These are phyloP conservation scores for Salmo trutta DNA, from an alignment of 2,797 vertebrate species.

Conservation along the genomic window DNA sequence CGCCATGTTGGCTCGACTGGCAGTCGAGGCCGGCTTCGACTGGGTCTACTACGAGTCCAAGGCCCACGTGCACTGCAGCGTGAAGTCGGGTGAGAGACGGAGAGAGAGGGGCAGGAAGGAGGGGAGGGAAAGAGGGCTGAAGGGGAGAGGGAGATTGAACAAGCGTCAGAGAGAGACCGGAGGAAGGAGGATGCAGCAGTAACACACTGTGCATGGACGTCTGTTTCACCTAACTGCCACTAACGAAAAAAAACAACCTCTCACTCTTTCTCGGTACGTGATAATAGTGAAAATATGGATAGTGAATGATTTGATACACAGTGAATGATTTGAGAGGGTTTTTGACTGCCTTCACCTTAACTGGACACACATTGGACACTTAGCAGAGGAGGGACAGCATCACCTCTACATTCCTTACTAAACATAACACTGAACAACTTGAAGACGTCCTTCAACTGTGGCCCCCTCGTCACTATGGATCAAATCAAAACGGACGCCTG, in stretches of 20 bases:
- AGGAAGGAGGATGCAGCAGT: neutral
- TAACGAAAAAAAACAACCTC: constrained; percentile 14
- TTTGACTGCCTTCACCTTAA: neutral
- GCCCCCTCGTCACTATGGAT: neutral
- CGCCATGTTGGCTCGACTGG: constrained; percentile 91
- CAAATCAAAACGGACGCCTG: neutral
- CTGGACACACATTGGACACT: neutral
- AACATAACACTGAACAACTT: neutral
- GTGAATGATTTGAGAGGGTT: neutral
- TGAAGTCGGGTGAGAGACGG: constrained; percentile 88
- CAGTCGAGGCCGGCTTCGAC: constrained; percentile 94
- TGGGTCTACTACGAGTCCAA: constrained; percentile 99
- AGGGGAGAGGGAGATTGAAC: neutral
- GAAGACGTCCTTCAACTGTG: constrained; percentile 1
- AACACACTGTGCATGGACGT: constrained; percentile 17
- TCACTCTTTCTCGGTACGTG: constrained; percentile 5
- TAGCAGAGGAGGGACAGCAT: neutral
- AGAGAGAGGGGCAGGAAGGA: neutral
- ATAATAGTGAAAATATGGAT: neutral
- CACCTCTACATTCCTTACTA: neutral
- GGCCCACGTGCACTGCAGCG: constrained; percentile 95
- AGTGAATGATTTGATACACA: neutral
- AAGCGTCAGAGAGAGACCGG: neutral
- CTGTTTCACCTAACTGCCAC: constrained; percentile 22
- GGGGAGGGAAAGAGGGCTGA: neutral